Evolutionary conservation across 2,113 vertebrate genomes (phyloP).

Genomic region (Rhinopomastus cyanomelas): DNA sequence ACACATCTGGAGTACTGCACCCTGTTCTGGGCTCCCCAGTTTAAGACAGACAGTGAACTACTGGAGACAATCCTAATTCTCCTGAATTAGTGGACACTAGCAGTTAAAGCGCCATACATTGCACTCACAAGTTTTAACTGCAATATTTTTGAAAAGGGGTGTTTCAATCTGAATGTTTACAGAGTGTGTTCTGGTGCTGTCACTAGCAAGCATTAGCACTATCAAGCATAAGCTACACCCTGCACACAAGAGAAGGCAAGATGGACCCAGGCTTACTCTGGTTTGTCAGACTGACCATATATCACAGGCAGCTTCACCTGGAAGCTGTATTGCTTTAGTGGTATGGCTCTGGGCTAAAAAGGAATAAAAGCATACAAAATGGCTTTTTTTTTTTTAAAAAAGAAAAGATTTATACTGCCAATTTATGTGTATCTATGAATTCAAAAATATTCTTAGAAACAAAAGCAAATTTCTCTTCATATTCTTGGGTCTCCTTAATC

Average conservation of each 20-base stretch:
- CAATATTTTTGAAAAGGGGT: neutral
- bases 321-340: neutral
- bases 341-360: neutral
- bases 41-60: no score
- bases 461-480: neutral
- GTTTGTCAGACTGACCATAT: neutral
- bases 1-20: no score
- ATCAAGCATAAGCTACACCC: neutral
- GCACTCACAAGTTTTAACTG: neutral
- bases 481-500: neutral
- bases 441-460: neutral
- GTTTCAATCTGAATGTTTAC: neutral
- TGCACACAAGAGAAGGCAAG: neutral
- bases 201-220: no score
- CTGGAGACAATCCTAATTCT: neutral
- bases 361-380: neutral
- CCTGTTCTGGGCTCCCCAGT: no score
- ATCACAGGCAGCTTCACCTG: neutral
- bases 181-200: neutral
- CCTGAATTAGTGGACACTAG: neutral
- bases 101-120: neutral
- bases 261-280: neutral
- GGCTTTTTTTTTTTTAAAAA: neutral
- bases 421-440: neutral
- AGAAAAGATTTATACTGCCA: fast-evolving